Conservation (phyloP, 2,888 invertebrate genomes). For the Lycaena phlaeas region DNA sequence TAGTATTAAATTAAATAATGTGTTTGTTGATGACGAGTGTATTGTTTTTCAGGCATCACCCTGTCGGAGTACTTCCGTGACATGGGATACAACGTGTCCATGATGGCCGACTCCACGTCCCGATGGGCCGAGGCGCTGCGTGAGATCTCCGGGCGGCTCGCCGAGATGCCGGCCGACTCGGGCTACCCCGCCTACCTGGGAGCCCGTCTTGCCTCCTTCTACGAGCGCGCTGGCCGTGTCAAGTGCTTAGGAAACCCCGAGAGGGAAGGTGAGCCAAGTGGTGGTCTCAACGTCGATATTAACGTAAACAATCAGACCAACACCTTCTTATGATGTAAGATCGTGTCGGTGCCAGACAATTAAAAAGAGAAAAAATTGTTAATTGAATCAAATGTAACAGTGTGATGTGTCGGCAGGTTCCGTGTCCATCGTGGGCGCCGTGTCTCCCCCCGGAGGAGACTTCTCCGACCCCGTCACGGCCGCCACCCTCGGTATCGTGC, state of each 20-base stretch:
- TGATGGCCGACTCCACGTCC: conserved; percentile 79
- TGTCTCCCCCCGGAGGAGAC: conserved; percentile 99
- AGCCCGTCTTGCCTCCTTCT: conserved; percentile 98
- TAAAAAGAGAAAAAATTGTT: too few relatives aligned
- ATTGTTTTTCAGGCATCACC: conserved; percentile 95
- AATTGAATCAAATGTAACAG: background rate
- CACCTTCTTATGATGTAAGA: too few relatives aligned
- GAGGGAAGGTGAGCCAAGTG: conserved; percentile 81
- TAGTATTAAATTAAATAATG: too few relatives aligned
- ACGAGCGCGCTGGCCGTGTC: conserved; percentile 98
- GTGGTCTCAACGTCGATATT: background rate
- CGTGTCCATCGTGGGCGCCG: conserved; percentile 99
- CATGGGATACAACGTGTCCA: conserved; percentile 97
- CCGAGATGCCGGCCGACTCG: conserved; percentile 99
- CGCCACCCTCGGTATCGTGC: conserved; percentile 98
- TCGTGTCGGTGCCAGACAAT: too few relatives aligned
- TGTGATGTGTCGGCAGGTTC: conserved; percentile 72
- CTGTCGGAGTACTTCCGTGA: conserved; percentile 99
- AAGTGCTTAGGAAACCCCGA: conserved; percentile 98
- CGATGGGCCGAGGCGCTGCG: conserved; percentile 99
- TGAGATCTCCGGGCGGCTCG: conserved; percentile 99
- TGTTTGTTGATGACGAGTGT: too few relatives aligned
- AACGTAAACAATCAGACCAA: too few relatives aligned
- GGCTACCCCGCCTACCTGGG: conserved; percentile 99
- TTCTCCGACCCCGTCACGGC: conserved; percentile 99